Conservation (phyloP, 2,797 vertebrate genomes). For the Helarctos malayanus region DNA sequence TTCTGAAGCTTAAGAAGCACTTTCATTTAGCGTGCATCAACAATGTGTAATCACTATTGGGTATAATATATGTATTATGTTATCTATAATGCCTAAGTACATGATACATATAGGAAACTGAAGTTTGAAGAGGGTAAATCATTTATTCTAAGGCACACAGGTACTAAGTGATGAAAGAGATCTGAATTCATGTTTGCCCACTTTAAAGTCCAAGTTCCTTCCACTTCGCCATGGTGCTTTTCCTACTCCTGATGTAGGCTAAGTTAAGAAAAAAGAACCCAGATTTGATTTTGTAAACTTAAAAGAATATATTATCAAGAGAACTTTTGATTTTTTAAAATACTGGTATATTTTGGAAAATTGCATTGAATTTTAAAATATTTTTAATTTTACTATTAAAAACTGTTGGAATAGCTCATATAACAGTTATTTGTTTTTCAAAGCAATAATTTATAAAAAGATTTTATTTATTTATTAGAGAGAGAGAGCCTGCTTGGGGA, state of each 20-base stretch:
- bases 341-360: not conserved
- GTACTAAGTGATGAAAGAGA: not conserved
- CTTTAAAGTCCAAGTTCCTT: accelerated
- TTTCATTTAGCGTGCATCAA: not conserved
- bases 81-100: not conserved
- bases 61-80: not conserved
- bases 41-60: not conserved
- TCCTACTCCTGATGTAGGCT: not conserved
- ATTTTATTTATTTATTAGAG: not conserved
- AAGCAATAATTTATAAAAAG: not conserved
- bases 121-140: not conserved
- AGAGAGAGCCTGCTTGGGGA: not conserved
- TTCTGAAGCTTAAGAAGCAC: not conserved
- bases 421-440: not conserved
- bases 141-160: not conserved
- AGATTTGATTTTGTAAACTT: slow-evolving; percentile 29
- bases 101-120: not conserved
- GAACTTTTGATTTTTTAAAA: not conserved
- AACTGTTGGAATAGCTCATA: not conserved
- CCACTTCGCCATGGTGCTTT: not conserved
- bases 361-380: not conserved
- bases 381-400: slow-evolving; percentile 8
- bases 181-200: not conserved
- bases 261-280: not conserved
- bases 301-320: not conserved